Percentiles rank a stretch among this genome's conserved stretches.
phyloP scores from a whole-genome alignment of 2,113 vertebrate species.

The Melanerpes aurifrons region DNA sequence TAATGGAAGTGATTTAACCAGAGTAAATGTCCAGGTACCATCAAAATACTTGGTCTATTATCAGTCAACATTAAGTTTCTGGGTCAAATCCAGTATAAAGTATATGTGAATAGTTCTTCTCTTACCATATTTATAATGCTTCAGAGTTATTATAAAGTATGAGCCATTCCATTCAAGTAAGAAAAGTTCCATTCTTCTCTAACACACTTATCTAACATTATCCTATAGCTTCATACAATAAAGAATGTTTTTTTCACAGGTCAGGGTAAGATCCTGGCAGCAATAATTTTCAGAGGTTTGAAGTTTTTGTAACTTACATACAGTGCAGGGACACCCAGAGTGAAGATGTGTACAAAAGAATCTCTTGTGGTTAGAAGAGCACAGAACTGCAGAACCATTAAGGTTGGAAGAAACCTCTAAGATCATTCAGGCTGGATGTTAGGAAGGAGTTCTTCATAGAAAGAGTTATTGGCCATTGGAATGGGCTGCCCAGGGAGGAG shows the following conservation, averaged over 20 bases:
- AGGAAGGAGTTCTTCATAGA: too few species aligned
- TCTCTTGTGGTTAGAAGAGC: background rate
- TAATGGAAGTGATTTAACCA: background rate
- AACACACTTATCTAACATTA: background rate
- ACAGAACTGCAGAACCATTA: too few species aligned
- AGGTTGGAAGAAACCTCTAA: too few species aligned
- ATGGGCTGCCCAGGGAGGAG: too few species aligned
- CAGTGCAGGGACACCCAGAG: background rate
- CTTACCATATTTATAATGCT: background rate
- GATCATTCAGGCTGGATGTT: too few species aligned
- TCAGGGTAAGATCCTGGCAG: background rate
- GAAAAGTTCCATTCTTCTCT: background rate
- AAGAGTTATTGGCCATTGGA: too few species aligned
- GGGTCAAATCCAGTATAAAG: background rate
- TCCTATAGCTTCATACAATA: too few species aligned
- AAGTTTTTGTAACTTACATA: background rate
- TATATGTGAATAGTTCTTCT: background rate
- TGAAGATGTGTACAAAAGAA: background rate
- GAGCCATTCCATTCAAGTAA: background rate
- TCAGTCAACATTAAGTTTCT: background rate
- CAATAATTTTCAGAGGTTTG: background rate
- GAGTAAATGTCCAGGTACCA: background rate
- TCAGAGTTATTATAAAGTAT: background rate
- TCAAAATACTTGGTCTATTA: background rate
- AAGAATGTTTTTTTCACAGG: background rate